Percentiles rank a stretch among this genome's conserved stretches.
Conservation (phyloP, 2,888 invertebrate species). For the Petrolisthes cinctipes region DNA sequence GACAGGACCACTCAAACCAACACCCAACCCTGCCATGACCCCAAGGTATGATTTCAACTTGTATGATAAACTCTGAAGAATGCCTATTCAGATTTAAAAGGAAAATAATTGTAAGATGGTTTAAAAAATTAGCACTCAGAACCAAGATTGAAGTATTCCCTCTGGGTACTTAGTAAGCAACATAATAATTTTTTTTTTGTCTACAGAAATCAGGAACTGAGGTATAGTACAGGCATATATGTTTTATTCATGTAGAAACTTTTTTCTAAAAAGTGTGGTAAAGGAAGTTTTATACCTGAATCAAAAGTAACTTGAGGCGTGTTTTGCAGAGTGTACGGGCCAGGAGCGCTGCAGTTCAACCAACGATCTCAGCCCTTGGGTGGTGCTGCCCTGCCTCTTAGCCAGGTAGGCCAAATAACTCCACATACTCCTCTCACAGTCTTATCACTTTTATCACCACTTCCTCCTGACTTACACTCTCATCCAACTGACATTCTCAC, state of each 20-base stretch:
- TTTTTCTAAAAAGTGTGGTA: neutral
- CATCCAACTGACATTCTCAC: no score
- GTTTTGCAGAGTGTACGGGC: constrained; percentile 43
- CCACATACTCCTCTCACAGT: neutral
- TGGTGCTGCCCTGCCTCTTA: constrained; percentile 25
- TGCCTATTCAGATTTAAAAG: no score
- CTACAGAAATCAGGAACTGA: no score
- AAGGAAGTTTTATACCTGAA: neutral
- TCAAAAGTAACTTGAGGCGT: neutral
- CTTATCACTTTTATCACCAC: no score
- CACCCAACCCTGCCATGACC: constrained; percentile 53
- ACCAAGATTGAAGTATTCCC: neutral
- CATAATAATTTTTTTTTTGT: no score
- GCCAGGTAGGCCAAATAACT: constrained; percentile 29
- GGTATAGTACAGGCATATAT: neutral
- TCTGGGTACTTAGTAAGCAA: neutral
- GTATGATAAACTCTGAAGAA: no score
- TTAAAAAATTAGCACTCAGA: no score
- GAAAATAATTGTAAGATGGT: no score
- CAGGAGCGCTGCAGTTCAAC: constrained; percentile 30
- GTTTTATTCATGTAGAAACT: neutral
- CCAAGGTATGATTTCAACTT: constrained; percentile 31
- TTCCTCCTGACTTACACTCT: no score
- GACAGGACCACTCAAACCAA: constrained; percentile 31
- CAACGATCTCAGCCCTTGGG: constrained; percentile 51